Percentiles rank a stretch among this genome's conserved stretches.
These are phyloP conservation scores for Araneus ventricosus DNA, from an alignment of 1,140 invertebrate species.

Conservation along the genomic window DNA sequence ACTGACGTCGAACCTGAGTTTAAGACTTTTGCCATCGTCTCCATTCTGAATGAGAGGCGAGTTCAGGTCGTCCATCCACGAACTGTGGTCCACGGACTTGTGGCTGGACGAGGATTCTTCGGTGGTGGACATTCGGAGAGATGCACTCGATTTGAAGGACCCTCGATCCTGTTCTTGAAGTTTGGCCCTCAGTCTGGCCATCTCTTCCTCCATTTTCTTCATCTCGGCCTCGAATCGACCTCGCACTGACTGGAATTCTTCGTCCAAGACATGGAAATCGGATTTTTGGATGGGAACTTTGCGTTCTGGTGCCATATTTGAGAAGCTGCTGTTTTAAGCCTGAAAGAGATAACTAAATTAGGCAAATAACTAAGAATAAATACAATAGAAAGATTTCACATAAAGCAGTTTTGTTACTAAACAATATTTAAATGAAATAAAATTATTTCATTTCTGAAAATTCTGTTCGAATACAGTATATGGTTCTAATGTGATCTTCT, in stretches of 20 bases:
- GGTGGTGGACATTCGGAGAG: conserved; percentile 54
- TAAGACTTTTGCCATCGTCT: conserved; percentile 90
- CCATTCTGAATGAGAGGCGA: conserved; percentile 91
- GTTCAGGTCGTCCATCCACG: conserved; percentile 89
- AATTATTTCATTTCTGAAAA: too few relatives aligned
- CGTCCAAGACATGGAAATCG: conserved; percentile 96
- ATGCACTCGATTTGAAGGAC: conserved; percentile 54
- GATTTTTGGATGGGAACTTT: conserved; percentile 91
- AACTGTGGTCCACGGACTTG: too few relatives aligned
- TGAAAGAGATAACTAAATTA: too few relatives aligned
- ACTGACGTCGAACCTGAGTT: conserved; percentile 95
- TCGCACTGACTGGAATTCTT: conserved; percentile 96
- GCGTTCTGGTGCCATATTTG: conserved; percentile 78
- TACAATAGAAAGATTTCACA: too few relatives aligned
- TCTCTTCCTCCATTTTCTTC: conserved; percentile 98
- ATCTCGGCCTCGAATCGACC: conserved; percentile 97
- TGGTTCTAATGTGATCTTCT: too few relatives aligned
- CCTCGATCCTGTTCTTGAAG: conserved; percentile 91
- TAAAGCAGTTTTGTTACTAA: too few relatives aligned
- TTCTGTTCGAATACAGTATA: too few relatives aligned
- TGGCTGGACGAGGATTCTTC: conserved; percentile 57
- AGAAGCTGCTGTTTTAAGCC: too few relatives aligned
- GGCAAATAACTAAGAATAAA: too few relatives aligned
- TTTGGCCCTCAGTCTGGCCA: conserved; percentile 95
- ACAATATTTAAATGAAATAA: too few relatives aligned